Evolutionary conservation across 2,797 vertebrate species (phyloP).

Genomic region (Glossophaga mutica): DNA sequence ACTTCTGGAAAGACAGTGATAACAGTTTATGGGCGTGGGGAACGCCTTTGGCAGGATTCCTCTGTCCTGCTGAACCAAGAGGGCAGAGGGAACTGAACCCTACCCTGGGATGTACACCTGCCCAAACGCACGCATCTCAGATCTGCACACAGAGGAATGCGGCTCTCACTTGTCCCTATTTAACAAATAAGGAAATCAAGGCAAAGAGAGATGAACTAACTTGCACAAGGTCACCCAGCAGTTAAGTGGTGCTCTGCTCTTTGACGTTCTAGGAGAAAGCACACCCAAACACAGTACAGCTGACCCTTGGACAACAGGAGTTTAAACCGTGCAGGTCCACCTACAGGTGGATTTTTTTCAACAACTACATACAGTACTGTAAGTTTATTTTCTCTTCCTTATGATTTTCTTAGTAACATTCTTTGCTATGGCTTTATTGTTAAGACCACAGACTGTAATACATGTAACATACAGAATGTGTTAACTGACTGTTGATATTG

Average conservation of each 20-base stretch:
- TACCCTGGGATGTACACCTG: neutral
- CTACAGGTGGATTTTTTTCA: too few species aligned
- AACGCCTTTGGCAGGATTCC: constrained; percentile 61
- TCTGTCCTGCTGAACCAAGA: neutral
- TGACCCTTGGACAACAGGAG: neutral
- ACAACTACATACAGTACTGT: neutral
- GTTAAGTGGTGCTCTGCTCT: neutral
- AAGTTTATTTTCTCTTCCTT: neutral
- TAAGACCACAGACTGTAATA: neutral
- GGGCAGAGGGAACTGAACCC: neutral
- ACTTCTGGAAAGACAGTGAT: constrained; percentile 25
- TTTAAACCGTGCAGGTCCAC: neutral
- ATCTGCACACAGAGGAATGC: neutral
- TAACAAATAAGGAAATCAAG: neutral
- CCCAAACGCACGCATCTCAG: neutral
- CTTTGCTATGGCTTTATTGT: neutral
- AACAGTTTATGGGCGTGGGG: constrained; percentile 2
- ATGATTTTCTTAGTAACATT: neutral
- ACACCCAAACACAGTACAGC: neutral
- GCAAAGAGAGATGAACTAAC: neutral
- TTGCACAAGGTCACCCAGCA: neutral
- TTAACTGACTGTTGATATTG: neutral
- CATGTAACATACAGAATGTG: neutral
- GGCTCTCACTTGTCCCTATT: neutral
- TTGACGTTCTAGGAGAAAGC: neutral